Conservation (phyloP, 2,797 vertebrate genomes). For the Neopelma chrysocephalum region DNA sequence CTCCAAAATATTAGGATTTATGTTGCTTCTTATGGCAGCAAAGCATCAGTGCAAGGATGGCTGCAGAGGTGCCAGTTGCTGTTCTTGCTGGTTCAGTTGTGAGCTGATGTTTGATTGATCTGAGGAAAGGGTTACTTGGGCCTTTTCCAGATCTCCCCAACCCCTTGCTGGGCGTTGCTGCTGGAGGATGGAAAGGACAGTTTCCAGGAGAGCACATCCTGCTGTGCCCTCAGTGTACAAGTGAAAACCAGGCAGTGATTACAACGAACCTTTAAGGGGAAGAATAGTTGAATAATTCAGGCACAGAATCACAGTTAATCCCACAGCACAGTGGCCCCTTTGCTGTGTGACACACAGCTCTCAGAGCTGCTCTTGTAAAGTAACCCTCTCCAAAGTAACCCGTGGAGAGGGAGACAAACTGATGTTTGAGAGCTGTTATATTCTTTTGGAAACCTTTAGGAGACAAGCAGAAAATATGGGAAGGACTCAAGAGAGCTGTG, state of each 20-base stretch:
- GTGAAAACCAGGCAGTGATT: background rate
- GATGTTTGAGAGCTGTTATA: background rate
- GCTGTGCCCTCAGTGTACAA: background rate
- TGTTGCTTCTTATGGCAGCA: background rate
- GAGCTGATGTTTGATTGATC: background rate
- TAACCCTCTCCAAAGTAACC: background rate
- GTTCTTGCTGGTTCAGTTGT: background rate
- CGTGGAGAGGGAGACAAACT: background rate
- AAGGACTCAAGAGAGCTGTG: background rate
- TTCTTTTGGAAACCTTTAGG: background rate
- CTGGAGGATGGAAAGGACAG: background rate
- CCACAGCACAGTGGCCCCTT: background rate
- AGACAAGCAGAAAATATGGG: background rate
- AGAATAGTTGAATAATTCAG: background rate
- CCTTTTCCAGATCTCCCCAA: background rate
- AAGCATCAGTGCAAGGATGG: background rate
- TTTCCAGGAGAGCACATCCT: background rate
- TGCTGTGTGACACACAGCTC: background rate
- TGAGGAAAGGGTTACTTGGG: background rate
- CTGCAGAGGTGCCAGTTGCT: background rate
- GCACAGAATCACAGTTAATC: background rate
- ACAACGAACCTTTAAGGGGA: background rate
- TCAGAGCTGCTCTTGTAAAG: background rate
- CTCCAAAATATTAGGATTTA: background rate
- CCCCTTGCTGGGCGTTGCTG: background rate